Conservation (phyloP, 2,113 vertebrate genomes). For the Laterallus jamaicensis region DNA sequence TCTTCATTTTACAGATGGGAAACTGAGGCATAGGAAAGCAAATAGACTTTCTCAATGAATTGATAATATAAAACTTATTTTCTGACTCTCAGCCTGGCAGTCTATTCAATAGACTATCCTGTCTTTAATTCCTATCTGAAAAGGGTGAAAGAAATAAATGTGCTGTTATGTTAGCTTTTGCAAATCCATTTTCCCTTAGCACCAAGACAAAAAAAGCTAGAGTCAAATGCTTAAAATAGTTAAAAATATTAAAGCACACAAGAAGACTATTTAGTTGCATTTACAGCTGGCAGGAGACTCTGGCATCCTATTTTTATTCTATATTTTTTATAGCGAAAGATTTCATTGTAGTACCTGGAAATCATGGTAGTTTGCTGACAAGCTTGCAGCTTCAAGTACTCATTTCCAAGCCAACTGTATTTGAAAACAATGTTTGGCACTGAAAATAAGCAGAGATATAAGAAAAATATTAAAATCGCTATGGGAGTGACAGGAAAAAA, state of each 20-base stretch:
- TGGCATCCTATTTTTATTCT: constrained; percentile 43
- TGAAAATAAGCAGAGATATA: constrained; percentile 78
- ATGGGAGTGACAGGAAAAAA: constrained; percentile 84
- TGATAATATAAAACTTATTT: constrained; percentile 51
- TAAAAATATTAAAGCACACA: constrained; percentile 59
- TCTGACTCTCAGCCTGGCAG: constrained; percentile 28
- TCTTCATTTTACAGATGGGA: constrained; percentile 56
- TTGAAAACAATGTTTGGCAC: constrained; percentile 82
- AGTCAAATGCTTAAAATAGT: constrained; percentile 47
- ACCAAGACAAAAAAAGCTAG: not conserved
- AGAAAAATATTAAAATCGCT: constrained; percentile 85
- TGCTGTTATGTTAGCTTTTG: constrained; percentile 49
- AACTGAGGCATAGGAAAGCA: constrained; percentile 61
- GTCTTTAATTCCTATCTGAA: constrained; percentile 59
- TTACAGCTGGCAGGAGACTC: constrained; percentile 48
- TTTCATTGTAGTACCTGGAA: constrained; percentile 63
- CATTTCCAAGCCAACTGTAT: constrained; percentile 72
- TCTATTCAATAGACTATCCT: constrained; percentile 46
- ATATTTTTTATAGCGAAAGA: constrained; percentile 46
- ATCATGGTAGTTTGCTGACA: constrained; percentile 44
- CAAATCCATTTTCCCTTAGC: constrained; percentile 44
- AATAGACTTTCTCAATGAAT: constrained; percentile 46
- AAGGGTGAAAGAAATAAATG: constrained; percentile 53
- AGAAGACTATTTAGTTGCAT: constrained; percentile 45
- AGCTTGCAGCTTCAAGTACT: constrained; percentile 45